Percentiles rank a stretch among this genome's conserved stretches.
These are phyloP conservation scores for Pentalonia nigronervosa DNA, from an alignment of 1,140 invertebrate species.

Conservation along the genomic window DNA sequence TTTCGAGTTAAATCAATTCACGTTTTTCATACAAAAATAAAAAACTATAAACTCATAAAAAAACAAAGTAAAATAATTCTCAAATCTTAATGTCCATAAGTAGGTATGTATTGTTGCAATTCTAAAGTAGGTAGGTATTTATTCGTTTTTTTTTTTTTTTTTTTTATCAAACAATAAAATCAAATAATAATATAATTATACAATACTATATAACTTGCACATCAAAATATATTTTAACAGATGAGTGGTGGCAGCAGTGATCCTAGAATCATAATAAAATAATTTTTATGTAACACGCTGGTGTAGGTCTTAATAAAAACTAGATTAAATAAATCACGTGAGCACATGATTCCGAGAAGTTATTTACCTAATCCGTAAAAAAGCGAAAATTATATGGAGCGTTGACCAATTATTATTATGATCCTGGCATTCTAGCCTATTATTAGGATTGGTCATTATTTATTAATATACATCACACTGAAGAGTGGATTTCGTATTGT, in stretches of 20 bases:
- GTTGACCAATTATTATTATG: constrained; percentile 30
- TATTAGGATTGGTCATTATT: constrained; percentile 31
- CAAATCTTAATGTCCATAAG: neutral
- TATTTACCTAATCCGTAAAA: neutral
- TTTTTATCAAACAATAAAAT: neutral
- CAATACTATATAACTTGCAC: neutral
- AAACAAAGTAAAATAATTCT: neutral
- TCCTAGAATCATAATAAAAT: neutral
- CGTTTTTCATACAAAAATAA: too few species aligned
- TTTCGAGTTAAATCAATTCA: too few species aligned
- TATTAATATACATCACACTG: neutral
- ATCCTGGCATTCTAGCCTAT: constrained; percentile 14
- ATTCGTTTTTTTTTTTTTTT: too few species aligned
- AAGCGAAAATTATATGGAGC: constrained; percentile 27
- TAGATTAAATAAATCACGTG: constrained; percentile 24
- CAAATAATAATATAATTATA: neutral
- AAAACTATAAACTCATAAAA: neutral
- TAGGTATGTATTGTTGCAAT: neutral
- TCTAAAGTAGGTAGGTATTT: too few species aligned
- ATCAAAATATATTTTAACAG: neutral
- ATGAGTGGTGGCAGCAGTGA: neutral
- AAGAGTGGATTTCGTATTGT: neutral
- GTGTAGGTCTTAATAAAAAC: neutral
- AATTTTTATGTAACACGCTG: neutral
- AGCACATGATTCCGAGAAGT: neutral